These are phyloP conservation scores for Eonycteris spelaea DNA, from an alignment of 2,113 vertebrate genomes.

Conservation along the genomic window DNA sequence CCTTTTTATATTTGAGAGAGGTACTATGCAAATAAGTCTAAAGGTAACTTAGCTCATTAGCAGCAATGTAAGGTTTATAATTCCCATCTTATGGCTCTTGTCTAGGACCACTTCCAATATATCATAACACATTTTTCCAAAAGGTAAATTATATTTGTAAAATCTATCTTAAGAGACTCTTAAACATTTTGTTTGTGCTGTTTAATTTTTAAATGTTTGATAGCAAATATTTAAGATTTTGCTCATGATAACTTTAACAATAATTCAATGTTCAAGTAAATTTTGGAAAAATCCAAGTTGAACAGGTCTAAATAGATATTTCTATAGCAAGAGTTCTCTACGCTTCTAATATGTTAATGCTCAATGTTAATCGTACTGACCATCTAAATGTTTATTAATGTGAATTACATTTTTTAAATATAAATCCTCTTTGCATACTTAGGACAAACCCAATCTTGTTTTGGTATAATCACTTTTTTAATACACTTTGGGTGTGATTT, in stretches of 20 bases:
- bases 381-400: not conserved
- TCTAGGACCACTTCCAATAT: fast-evolving
- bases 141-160: not conserved
- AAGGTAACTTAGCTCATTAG: not conserved
- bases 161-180: not conserved
- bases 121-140: not conserved
- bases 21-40: not conserved
- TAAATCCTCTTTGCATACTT: not conserved
- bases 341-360: not conserved
- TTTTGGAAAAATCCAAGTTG: not conserved
- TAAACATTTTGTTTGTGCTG: not conserved
- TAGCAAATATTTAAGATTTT: not conserved
- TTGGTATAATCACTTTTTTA: not conserved
- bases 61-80: not conserved
- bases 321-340: not conserved
- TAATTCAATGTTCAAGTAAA: not conserved
- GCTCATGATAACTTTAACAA: not conserved
- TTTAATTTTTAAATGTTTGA: not conserved
- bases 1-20: not conserved
- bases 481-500: not conserved
- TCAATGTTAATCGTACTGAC: not conserved
- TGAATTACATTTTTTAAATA: not conserved
- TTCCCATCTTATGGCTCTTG: no score
- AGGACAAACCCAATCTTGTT: not conserved
- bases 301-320: not conserved